Evolutionary conservation across 2,888 invertebrate genomes (phyloP).

Genomic region (Chymomyza fuscimana): DNA sequence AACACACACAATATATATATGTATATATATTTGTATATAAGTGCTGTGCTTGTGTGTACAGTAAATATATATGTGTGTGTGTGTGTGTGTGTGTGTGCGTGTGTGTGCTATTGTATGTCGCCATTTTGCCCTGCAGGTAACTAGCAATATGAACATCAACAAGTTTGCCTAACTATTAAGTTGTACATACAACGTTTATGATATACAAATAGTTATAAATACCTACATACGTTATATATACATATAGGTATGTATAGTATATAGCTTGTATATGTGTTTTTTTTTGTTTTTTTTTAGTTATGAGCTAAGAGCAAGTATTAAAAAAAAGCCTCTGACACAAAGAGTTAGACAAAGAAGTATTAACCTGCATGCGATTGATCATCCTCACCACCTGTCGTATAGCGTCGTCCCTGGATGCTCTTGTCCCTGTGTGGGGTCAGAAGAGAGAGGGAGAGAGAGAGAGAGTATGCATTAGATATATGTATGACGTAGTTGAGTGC

Average conservation of each 20-base stretch:
- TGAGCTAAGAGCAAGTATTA: constrained; percentile 9
- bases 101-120: constrained; percentile 5
- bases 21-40: constrained; percentile 23
- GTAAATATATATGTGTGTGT: neutral
- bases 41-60: neutral
- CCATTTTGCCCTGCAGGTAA: constrained; percentile 4
- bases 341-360: constrained; percentile 35
- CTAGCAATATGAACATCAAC: constrained; percentile 12
- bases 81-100: constrained; percentile 2
- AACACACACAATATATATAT: constrained; percentile 18
- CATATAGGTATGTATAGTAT: neutral
- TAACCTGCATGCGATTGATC: constrained; percentile 89
- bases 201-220: neutral
- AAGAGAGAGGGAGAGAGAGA: neutral
- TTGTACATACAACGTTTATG: neutral
- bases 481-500: neutral
- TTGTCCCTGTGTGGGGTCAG: constrained; percentile 84
- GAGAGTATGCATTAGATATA: neutral
- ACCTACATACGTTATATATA: neutral
- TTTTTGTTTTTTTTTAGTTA: neutral
- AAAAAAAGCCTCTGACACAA: neutral
- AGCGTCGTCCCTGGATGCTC: constrained; percentile 89
- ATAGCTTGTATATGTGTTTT: neutral
- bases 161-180: neutral
- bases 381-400: constrained; percentile 86